These are phyloP conservation scores for Volucella inanis DNA, from an alignment of 2,888 invertebrate species.

Conservation along the genomic window DNA sequence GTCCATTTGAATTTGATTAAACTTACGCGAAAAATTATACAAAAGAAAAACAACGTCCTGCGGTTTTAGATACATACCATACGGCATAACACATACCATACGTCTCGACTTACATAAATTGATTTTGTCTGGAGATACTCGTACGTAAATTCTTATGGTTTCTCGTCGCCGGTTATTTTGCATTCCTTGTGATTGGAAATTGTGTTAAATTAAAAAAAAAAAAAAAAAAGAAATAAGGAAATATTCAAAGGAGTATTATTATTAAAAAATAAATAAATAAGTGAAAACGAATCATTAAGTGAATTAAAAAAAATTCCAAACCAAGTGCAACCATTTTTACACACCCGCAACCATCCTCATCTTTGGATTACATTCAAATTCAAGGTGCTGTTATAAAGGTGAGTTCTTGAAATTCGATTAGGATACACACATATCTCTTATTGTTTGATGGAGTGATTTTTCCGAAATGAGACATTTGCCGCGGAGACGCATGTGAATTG, in stretches of 20 bases:
- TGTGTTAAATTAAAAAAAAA: neutral
- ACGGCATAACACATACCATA: neutral
- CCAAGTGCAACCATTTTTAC: neutral
- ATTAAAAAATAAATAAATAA: neutral
- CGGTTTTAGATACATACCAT: conserved; percentile 18
- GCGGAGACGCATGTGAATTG: conserved; percentile 31
- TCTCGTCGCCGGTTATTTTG: conserved; percentile 5
- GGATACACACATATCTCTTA: neutral
- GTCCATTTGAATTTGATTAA: neutral
- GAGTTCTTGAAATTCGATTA: conserved; percentile 2
- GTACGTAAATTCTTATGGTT: neutral
- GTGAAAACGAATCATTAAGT: neutral
- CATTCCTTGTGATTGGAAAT: conserved; percentile 30
- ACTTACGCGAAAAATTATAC: neutral
- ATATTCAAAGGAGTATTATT: neutral
- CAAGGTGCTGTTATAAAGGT: conserved; percentile 3
- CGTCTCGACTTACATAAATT: conserved; percentile 31
- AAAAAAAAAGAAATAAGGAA: neutral
- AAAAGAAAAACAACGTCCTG: conserved; percentile 4
- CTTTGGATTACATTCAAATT: conserved; percentile 31
- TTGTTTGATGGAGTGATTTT: neutral
- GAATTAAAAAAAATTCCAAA: conserved; percentile 5
- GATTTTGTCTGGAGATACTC: conserved; percentile 33
- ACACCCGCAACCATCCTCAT: neutral
- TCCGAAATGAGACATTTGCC: neutral